phyloP scores from a whole-genome alignment of 2,113 vertebrate genomes.

The Oreocharis arfaki region DNA sequence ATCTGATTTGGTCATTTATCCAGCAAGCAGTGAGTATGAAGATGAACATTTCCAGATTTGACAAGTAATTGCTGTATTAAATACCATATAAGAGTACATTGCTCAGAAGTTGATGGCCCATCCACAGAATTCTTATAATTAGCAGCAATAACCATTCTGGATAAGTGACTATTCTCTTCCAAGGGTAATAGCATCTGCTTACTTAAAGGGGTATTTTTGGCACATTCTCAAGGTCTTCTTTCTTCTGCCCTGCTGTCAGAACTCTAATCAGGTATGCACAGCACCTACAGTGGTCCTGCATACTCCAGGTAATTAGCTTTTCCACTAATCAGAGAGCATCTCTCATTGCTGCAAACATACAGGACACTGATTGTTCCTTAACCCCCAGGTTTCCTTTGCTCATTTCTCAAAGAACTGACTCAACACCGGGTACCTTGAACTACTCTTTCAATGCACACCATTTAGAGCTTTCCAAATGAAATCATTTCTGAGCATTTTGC shows the following conservation, averaged over 20 bases:
- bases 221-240: conserved; percentile 32
- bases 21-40: not conserved
- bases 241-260: conserved; percentile 7
- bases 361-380: not conserved
- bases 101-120: not conserved
- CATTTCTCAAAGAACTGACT: not conserved
- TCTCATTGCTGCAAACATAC: not conserved
- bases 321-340: not conserved
- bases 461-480: conserved; percentile 31
- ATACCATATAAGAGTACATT: not conserved
- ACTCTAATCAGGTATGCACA: not conserved
- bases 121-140: not conserved
- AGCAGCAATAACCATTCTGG: not conserved
- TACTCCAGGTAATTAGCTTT: conserved; percentile 24
- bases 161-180: conserved; percentile 8
- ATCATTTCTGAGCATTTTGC: conserved; percentile 25
- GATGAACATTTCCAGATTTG: not conserved
- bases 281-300: not conserved
- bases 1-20: not conserved
- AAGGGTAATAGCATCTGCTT: conserved; percentile 29
- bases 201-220: conserved; percentile 27
- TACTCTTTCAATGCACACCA: not conserved
- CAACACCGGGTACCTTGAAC: not conserved
- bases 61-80: conserved; percentile 7
- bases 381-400: not conserved